These are phyloP conservation scores for Brachymystax lenok DNA, from an alignment of 2,797 vertebrate genomes.

Conservation along the genomic window DNA sequence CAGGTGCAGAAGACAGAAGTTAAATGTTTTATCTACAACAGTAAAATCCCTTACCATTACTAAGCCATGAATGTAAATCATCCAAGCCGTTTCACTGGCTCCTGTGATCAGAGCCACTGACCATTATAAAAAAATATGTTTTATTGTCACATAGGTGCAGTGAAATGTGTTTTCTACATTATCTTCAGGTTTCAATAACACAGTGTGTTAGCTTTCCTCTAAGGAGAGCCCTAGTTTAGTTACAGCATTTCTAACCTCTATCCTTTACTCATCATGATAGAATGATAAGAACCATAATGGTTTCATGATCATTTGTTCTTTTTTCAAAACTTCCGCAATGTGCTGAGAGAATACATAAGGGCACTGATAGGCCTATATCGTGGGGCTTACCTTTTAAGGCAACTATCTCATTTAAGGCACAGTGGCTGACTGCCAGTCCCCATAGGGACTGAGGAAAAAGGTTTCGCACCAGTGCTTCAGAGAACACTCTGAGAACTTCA, in stretches of 20 bases:
- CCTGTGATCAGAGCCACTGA: constrained; percentile 27
- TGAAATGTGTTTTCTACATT: background rate
- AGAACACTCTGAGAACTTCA: constrained; percentile 67
- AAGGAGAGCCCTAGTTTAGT: background rate
- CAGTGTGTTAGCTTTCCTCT: background rate
- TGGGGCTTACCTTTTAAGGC: constrained; percentile 75
- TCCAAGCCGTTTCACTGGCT: constrained; percentile 27
- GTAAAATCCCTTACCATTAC: constrained; percentile 28
- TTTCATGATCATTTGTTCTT: background rate
- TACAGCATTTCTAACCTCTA: background rate
- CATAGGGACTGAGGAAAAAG: constrained; percentile 71
- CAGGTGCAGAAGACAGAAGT: background rate
- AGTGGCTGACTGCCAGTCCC: constrained; percentile 67
- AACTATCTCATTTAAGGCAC: constrained; percentile 77
- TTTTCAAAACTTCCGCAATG: background rate
- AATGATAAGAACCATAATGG: background rate
- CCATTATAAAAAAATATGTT: background rate
- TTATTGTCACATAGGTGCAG: background rate
- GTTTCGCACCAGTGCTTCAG: constrained; percentile 72
- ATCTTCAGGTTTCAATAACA: background rate
- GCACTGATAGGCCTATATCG: constrained; percentile 21
- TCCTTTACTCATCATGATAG: background rate
- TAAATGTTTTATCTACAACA: constrained; percentile 11
- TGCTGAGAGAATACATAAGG: constrained; percentile 2
- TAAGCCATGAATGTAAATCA: constrained; percentile 20